phyloP scores from a whole-genome alignment of 2,113 vertebrate genomes.

The Podarcis raffonei region DNA sequence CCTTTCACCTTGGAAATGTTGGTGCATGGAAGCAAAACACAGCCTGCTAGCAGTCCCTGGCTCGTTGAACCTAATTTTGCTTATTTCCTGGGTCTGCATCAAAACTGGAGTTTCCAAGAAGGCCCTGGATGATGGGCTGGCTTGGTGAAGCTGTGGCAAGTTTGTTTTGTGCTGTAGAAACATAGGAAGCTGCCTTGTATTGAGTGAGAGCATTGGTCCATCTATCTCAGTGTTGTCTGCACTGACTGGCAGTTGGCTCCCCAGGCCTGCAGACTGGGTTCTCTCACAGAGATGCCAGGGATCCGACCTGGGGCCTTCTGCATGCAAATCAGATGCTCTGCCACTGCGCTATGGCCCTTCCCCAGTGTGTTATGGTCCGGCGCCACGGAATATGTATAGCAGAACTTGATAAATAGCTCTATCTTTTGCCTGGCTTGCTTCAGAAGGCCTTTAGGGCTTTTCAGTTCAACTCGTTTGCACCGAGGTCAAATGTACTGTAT shows the following conservation, averaged over 20 bases:
- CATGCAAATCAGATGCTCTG: too few species aligned
- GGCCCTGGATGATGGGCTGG: neutral
- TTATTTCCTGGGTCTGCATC: neutral
- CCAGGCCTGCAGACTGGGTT: too few species aligned
- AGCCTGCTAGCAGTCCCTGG: neutral
- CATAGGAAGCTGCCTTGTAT: too few species aligned
- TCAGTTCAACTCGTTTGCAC: neutral
- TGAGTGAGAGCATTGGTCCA: too few species aligned
- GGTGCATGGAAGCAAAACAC: neutral
- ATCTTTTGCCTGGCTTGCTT: neutral
- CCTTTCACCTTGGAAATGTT: neutral
- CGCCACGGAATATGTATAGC: too few species aligned
- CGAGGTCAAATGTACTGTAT: neutral
- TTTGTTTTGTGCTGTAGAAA: too few species aligned
- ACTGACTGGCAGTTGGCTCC: too few species aligned
- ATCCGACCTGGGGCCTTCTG: too few species aligned
- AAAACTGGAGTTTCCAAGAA: neutral
- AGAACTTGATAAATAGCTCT: neutral
- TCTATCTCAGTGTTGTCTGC: too few species aligned
- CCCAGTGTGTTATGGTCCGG: too few species aligned
- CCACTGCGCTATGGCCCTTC: too few species aligned
- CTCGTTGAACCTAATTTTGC: neutral
- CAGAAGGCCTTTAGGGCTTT: neutral
- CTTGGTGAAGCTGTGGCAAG: neutral
- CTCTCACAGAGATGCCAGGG: too few species aligned